phyloP scores from a whole-genome alignment of 2,888 invertebrate species.

The Tortrix viridana region DNA sequence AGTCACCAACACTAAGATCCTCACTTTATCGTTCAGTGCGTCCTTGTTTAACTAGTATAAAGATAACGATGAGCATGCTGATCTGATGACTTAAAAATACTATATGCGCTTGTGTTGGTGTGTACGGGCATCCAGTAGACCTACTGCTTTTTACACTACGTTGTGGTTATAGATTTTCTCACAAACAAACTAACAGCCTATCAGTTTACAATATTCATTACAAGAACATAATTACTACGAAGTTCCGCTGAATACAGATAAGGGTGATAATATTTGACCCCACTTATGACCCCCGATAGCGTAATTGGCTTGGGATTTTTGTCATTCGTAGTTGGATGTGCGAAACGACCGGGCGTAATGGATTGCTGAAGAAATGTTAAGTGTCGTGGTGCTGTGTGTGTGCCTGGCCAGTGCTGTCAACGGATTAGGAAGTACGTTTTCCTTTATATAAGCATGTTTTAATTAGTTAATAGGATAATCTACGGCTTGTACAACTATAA shows the following conservation, averaged over 20 bases:
- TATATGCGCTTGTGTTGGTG: too few relatives aligned
- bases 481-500: too few relatives aligned
- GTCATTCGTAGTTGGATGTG: slow-evolving; percentile 67
- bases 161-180: slow-evolving; percentile 31
- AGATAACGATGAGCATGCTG: too few relatives aligned
- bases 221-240: slow-evolving; percentile 54
- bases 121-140: not conserved
- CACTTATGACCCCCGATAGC: slow-evolving; percentile 62
- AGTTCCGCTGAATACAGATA: slow-evolving; percentile 59
- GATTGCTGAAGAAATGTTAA: slow-evolving; percentile 64
- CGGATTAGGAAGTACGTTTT: slow-evolving; percentile 71
- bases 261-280: slow-evolving; percentile 73
- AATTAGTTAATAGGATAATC: not conserved
- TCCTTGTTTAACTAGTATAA: too few relatives aligned
- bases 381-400: slow-evolving; percentile 71
- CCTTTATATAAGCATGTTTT: slow-evolving; percentile 27
- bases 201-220: slow-evolving; percentile 57
- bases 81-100: too few relatives aligned
- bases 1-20: too few relatives aligned
- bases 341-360: slow-evolving; percentile 58
- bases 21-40: too few relatives aligned
- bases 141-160: slow-evolving; percentile 13
- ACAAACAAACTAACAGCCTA: slow-evolving; percentile 47
- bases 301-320: slow-evolving; percentile 52
- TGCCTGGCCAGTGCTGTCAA: slow-evolving; percentile 60